Conservation (phyloP, 1,140 invertebrate genomes). For the Bombus superbus region DNA sequence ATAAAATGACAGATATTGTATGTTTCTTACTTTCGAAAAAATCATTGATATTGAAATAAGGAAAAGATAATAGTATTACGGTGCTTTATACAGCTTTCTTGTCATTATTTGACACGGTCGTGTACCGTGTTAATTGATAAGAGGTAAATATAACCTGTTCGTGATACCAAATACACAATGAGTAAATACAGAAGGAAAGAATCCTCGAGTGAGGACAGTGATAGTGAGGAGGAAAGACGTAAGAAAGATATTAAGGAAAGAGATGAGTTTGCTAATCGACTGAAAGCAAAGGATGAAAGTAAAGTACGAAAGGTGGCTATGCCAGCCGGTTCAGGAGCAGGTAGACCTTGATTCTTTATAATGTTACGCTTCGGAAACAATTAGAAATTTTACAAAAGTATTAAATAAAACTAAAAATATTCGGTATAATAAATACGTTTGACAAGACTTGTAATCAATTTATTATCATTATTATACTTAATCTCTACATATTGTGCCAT, state of each 20-base stretch:
- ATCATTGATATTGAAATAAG: not conserved
- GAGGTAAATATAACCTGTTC: slow-evolving; percentile 35
- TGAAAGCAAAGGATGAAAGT: slow-evolving; percentile 95
- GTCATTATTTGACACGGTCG: no score
- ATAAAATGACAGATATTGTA: not conserved
- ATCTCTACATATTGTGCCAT: not conserved
- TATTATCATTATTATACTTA: not conserved
- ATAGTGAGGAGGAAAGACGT: slow-evolving; percentile 87
- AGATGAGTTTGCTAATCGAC: slow-evolving; percentile 95
- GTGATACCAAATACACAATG: slow-evolving; percentile 68
- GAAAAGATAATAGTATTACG: not conserved
- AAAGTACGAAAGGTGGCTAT: slow-evolving; percentile 93
- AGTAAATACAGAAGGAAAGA: slow-evolving; percentile 83
- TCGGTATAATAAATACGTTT: not conserved
- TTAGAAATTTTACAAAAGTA: not conserved
- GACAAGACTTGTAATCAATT: not conserved
- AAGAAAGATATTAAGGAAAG: slow-evolving; percentile 93
- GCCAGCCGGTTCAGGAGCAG: slow-evolving; percentile 81
- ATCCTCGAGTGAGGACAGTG: slow-evolving; percentile 82
- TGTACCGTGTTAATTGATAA: not conserved
- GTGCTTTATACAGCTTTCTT: not conserved
- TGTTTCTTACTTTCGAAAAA: not conserved
- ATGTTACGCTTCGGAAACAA: not conserved
- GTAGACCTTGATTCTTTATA: slow-evolving; percentile 58
- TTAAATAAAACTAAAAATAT: no score